Base-by-base conservation (phyloP, 2,113 vertebrate genomes). In the Chauna torquata region DNA sequence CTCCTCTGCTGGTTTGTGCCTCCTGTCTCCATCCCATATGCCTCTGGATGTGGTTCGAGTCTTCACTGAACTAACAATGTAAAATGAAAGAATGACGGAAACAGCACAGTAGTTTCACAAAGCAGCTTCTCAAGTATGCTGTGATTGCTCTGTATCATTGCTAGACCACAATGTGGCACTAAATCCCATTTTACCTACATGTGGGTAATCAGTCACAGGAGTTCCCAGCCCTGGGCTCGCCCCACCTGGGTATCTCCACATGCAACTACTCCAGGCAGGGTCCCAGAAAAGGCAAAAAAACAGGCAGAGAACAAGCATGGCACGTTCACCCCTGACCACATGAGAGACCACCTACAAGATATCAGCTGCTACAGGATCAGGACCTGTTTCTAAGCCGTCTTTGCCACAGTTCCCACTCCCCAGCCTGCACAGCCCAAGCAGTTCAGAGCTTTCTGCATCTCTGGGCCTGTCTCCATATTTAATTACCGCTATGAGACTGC, bases 401-500 rank as follows among this genome's bases (percentile, higher is more conserved):
- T 57, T 50, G 20, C 50, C 18, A 4, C 6, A 15, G 30, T 24
- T 74, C 47, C 22, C 34, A 25, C 9, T 20, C 52, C 9, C 1
- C 59, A 66, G 59, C 32, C 70, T 14, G 32, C 82, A 71, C 62
- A 82, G 75, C 82, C n/a, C 57, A 25, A 38, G 66, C 62, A 69
- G 23, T 54, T 92, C 79, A 62, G 72, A 11, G 12, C 59, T 81
- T 92, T 90, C 76, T 0, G 0, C 80, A 75, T 77, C 88, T 78
- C 88, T 84, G 64, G 55, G 72, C n/a, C 59, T 2, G 0, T 70
- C 79, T 96, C 76, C 36, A 10, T 78, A 75, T 96, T 96, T 96
- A 96, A 95, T 93, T 94, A 94, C 64, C 61, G 85, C 82, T 88
- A 87, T 44, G 75, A 92, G 85, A 77, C 64, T 45, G 76, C 85